A percentile compares a stretch with the other conserved stretches of the same genome.
Conservation (phyloP, 2,888 invertebrate species). For the Cerastis leucographa region DNA sequence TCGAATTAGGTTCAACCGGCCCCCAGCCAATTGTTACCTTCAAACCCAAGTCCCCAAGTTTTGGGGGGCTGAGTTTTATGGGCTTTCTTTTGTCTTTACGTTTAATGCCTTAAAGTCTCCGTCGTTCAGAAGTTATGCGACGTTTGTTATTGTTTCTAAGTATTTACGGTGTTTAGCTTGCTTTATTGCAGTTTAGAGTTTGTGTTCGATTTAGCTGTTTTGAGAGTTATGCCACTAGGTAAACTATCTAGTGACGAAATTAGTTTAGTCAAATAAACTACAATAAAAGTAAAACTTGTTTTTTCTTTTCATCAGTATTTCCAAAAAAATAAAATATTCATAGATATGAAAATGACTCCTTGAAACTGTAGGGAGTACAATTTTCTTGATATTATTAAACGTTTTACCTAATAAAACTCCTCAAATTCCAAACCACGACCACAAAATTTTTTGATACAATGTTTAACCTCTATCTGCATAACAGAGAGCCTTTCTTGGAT, state of each 20-base stretch:
- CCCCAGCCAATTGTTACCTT: conserved; percentile 67
- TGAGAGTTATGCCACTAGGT: not conserved
- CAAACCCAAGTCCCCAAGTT: conserved; percentile 55
- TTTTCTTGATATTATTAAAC: not conserved
- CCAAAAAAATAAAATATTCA: not conserved
- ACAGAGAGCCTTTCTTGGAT: not conserved
- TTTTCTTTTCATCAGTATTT: too few relatives aligned
- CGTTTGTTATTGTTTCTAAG: conserved; percentile 61
- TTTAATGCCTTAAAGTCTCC: conserved; percentile 50
- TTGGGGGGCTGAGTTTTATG: conserved; percentile 62
- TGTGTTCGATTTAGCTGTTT: conserved; percentile 37
- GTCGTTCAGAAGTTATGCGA: conserved; percentile 56
- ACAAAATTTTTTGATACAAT: not conserved
- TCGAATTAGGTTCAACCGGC: conserved; percentile 62
- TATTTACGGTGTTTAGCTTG: conserved; percentile 60
- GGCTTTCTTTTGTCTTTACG: conserved; percentile 65
- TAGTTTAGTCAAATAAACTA: too few relatives aligned
- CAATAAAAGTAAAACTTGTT: too few relatives aligned
- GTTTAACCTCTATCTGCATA: not conserved
- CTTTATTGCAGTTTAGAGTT: conserved; percentile 59
- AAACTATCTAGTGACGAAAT: not conserved
- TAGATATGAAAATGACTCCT: not conserved
- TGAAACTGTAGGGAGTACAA: not conserved
- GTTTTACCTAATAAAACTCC: not conserved
- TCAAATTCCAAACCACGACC: not conserved